phyloP scores from a whole-genome alignment of 1,140 invertebrate genomes.

The Heliconius hewitsoni region DNA sequence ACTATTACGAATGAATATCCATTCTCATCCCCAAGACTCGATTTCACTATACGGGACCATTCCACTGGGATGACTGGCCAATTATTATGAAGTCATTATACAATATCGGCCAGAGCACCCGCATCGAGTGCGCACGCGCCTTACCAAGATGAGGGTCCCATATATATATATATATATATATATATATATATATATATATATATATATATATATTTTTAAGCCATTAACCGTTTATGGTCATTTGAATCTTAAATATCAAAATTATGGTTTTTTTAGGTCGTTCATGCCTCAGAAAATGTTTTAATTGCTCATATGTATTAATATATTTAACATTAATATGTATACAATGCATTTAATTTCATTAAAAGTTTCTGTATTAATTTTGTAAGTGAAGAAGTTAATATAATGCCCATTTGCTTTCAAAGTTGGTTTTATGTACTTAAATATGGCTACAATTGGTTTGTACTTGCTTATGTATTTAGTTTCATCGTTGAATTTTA shows the following conservation, averaged over 20 bases:
- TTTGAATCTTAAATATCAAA: constrained; percentile 1
- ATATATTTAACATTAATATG: not conserved
- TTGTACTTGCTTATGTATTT: constrained; percentile 5
- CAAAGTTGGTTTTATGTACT: constrained; percentile 8
- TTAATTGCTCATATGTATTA: not conserved
- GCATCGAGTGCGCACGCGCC: constrained; percentile 56
- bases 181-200: too few relatives aligned
- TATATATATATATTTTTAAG: too few relatives aligned
- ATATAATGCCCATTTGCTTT: not conserved
- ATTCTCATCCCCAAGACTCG: constrained; percentile 15
- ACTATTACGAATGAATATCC: constrained; percentile 14
- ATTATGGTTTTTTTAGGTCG: not conserved
- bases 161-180: constrained; percentile 13
- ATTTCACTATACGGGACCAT: constrained; percentile 53
- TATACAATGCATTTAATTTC: too few relatives aligned
- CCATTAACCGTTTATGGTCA: constrained; percentile 28
- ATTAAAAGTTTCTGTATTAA: too few relatives aligned
- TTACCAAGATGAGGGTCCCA: constrained; percentile 24
- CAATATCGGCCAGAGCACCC: constrained; percentile 49
- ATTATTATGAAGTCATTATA: constrained; percentile 61
- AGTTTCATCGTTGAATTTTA: constrained; percentile 21
- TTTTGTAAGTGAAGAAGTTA: too few relatives aligned
- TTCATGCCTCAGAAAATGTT: constrained; percentile 8
- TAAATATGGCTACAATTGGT: constrained; percentile 3
- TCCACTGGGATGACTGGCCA: constrained; percentile 43